Evolutionary conservation across 2,888 invertebrate genomes (phyloP), one percentile per base, ranked within the genome.

Genomic region (Autographa pulchrina): DNA sequence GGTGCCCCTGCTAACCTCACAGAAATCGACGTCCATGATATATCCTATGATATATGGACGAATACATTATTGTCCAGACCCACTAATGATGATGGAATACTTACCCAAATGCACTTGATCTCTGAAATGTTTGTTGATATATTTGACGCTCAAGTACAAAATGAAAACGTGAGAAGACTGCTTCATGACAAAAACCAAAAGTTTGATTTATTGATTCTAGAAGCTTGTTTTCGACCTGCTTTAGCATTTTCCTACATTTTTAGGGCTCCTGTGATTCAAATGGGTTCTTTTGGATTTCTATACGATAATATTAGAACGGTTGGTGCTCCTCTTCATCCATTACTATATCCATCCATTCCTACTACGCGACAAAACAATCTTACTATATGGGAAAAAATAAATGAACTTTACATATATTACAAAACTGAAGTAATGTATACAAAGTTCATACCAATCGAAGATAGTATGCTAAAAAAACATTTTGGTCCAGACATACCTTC

Each of bases 11-110:
- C 75, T 4, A 92, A 92, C 70, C 67, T 91, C 0, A 91, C 86
- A 20, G 89, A 92, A 84, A 91, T 92, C 0, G 89, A 91, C 72
- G 77, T 91, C 0, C 89, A 90, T 13, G 86, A 90, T 20, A 18
- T 87, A 13, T 90, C 92, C 0, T 93, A 95, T 62, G 77, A 85
- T 0, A 20, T 73, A 77, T 65, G 68, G 80, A 25, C 76, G 65
- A 68, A 79, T 63, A 58, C 16, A n/a, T n/a, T 18, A 6, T 18
- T 18, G 6, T 66, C 3, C 32, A 48, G 4, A 58, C 3, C 13
- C 13, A 13, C 13, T 13, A 41, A 67, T 13, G 13, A 41, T 13
- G 41, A 41, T 13, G 13, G 13, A 13, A 13, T 41, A 13, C 11
- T 66, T 11, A 0, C 18, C 78, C 83, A 77, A 32, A 77, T 3